A percentile compares a stretch with the other conserved stretches of the same genome.
phyloP scores from a whole-genome alignment of 2,888 invertebrate genomes.

The Tribolium freemani region DNA sequence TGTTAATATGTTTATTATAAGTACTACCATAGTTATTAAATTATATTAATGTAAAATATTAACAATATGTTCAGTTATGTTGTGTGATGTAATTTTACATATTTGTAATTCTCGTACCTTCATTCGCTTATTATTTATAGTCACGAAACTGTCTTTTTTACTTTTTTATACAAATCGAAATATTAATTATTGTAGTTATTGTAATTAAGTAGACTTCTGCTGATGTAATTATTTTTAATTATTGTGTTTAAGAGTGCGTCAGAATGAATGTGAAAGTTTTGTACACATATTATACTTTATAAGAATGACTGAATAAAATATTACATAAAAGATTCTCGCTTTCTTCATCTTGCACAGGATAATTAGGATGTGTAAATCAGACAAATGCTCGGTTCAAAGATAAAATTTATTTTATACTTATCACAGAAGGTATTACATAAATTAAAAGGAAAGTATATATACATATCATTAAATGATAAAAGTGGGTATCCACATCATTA shows the following conservation, averaged over 20 bases:
- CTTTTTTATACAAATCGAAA: constrained; percentile 42
- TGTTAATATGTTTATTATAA: constrained; percentile 46
- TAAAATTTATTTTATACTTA: constrained; percentile 43
- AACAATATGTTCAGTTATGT: constrained; percentile 42
- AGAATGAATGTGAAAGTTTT: constrained; percentile 24
- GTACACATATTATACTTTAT: constrained; percentile 49
- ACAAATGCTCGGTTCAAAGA: constrained; percentile 2
- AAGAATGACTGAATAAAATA: constrained; percentile 53
- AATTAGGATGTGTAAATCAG: not conserved
- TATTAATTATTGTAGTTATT: constrained; percentile 46
- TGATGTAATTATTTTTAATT: constrained; percentile 38
- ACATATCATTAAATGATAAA: constrained; percentile 28
- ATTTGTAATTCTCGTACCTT: constrained; percentile 30
- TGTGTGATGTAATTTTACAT: constrained; percentile 37
- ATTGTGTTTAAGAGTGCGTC: constrained; percentile 22
- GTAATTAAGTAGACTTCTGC: not conserved
- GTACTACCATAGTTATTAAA: constrained; percentile 47
- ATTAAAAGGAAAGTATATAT: constrained; percentile 31
- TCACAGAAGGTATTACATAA: constrained; percentile 44
- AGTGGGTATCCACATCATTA: constrained; percentile 9
- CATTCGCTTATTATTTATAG: constrained; percentile 40
- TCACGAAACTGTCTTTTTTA: constrained; percentile 35
- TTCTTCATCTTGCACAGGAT: not conserved
- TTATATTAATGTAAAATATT: constrained; percentile 48
- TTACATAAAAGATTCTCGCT: not conserved